A percentile compares a stretch with the other conserved stretches of the same genome.
Evolutionary conservation across 2,797 vertebrate genomes (phyloP).

Genomic region (Margarornis squamiger): DNA sequence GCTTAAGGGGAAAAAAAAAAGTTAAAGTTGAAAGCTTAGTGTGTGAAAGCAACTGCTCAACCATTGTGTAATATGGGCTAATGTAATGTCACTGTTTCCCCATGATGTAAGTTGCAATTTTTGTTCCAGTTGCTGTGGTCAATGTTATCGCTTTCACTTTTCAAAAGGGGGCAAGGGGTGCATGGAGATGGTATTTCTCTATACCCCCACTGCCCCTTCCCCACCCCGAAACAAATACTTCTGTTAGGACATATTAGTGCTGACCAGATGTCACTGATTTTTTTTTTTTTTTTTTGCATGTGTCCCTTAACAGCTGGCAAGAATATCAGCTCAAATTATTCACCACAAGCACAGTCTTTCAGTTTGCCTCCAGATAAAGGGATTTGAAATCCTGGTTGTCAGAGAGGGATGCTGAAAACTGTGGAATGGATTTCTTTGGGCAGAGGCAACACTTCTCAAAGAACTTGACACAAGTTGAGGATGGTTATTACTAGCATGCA

Average conservation of each 20-base stretch:
- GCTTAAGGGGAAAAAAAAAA: slow-evolving; percentile 80
- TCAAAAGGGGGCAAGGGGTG: slow-evolving; percentile 31
- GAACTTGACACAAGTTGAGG: not conserved
- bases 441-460: slow-evolving; percentile 34
- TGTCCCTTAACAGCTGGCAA: slow-evolving; percentile 74
- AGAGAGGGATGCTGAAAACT: slow-evolving; percentile 67
- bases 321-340: slow-evolving; percentile 73
- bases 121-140: slow-evolving; percentile 53
- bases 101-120: slow-evolving; percentile 39
- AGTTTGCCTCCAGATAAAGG: slow-evolving; percentile 76
- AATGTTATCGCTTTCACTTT: slow-evolving; percentile 59
- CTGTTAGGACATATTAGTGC: slow-evolving; percentile 62
- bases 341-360: slow-evolving; percentile 67
- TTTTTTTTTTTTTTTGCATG: slow-evolving; percentile 35
- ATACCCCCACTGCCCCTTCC: not conserved
- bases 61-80: slow-evolving; percentile 83
- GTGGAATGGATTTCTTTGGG: slow-evolving; percentile 67
- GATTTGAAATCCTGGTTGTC: slow-evolving; percentile 70
- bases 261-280: slow-evolving; percentile 71
- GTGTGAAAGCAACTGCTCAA: slow-evolving; percentile 87
- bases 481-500: not conserved
- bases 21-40: slow-evolving; percentile 90
- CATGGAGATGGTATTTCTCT: slow-evolving; percentile 25
- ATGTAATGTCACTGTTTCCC: slow-evolving; percentile 81
- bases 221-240: slow-evolving; percentile 41